Evolutionary conservation across 2,888 invertebrate genomes (phyloP), one percentile per base, ranked within the genome.

Genomic region (Drosophila diplacantha): DNA sequence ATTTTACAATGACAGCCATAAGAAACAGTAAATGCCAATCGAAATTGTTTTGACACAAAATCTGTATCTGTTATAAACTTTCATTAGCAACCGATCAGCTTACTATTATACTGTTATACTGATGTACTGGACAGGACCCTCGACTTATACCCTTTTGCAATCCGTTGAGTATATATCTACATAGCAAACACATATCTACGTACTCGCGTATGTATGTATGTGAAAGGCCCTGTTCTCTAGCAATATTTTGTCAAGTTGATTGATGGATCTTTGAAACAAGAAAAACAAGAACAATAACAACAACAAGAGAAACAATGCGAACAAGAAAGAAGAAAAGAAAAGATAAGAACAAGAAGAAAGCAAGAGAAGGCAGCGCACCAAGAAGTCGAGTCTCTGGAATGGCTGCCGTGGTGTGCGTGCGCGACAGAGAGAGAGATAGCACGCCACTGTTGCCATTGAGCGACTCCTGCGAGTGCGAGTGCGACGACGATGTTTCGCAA

Each of bases 211-310:
- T 39, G 54, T 63, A 41, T 41, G 35, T 63, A 63, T 58, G 44
- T 62, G 32, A 43, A 71, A 74, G 75, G 85, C 85, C 85, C 83
- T 68, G 69, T 74, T 81, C 74, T 83, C 80, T 84, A 85, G 83
- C 85, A 84, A 85, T 84, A 84, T 85, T 85, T 85, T 78, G 69
- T 71, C 70, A 79, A 81, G 76, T 71, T 75, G 62, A 71, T 72
- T 75, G 80, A 76, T 76, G 74, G 71, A 80, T 79, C 72, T 79
- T 60, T 75, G 71, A 79, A 72, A 69, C 41, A 81, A 79, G 52
- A 55, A 32, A n/a, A 26, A 43, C 41, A 41, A 41, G 24, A 44
- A 43, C 26, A 43, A 43, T 11, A 41, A 41, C 6, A 65, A 37
- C n/a, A 41, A 39, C 39, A 58, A 57, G 22, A 37, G 58, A 58